Evolutionary conservation across 2,797 vertebrate species (phyloP).

Genomic region (Trematomus bernacchii): DNA sequence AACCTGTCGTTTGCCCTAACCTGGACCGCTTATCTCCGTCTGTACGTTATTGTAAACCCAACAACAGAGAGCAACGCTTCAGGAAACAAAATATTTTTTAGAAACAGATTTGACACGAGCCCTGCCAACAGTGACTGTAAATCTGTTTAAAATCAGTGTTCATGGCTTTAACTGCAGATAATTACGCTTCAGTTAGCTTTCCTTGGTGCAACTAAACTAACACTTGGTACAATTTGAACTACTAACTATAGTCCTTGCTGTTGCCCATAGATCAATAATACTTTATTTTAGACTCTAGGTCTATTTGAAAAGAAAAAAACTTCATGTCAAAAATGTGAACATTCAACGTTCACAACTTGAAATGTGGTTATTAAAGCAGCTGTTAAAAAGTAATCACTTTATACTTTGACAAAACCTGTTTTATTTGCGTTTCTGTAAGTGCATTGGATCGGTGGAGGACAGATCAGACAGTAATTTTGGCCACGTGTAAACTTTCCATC

Average conservation of each 20-base stretch:
- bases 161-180: background rate
- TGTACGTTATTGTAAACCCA: background rate
- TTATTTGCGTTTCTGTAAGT: conserved; percentile 2
- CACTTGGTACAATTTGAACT: background rate
- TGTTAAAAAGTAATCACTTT: background rate
- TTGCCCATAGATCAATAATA: background rate
- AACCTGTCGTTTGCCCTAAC: background rate
- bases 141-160: background rate
- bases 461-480: background rate
- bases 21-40: background rate
- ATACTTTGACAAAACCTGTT: background rate
- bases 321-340: conserved; percentile 1
- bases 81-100: background rate
- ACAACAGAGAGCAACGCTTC: background rate
- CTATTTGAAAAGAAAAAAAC: too few relatives aligned
- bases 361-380: background rate
- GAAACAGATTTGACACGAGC: background rate
- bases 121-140: background rate
- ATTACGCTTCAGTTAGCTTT: background rate
- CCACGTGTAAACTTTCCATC: background rate
- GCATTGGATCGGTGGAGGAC: conserved; percentile 8
- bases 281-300: too few relatives aligned
- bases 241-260: too few relatives aligned
- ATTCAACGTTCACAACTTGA: background rate
- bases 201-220: background rate